Conservation (phyloP, 2,113 vertebrate genomes). For the Chloroceryle aenea region DNA sequence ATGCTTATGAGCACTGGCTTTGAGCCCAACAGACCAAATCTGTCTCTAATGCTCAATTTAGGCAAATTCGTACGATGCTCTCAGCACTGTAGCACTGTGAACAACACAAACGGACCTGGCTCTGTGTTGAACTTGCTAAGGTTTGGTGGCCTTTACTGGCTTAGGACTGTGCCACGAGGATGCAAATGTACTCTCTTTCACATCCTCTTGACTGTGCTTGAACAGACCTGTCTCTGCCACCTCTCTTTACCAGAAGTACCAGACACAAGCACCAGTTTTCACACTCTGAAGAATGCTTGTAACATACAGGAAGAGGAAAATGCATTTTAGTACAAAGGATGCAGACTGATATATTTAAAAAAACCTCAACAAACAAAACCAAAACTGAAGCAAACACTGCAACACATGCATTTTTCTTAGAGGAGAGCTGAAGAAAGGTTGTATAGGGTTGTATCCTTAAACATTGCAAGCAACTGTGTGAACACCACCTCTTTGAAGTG, state of each 20-base stretch:
- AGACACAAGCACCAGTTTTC: neutral
- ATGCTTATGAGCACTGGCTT: conserved; percentile 29
- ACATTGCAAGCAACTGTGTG: neutral
- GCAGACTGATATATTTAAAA: neutral
- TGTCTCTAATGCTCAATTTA: neutral
- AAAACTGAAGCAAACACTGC: neutral
- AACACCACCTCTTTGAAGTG: neutral
- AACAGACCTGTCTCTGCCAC: neutral
- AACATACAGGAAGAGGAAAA: neutral
- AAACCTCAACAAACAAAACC: neutral
- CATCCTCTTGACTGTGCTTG: neutral
- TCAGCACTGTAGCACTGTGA: neutral
- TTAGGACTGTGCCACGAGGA: neutral
- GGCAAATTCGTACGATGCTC: neutral
- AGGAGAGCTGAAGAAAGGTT: neutral
- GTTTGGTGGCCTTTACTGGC: neutral
- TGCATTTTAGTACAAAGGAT: neutral
- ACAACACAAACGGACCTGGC: neutral
- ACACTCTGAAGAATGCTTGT: neutral
- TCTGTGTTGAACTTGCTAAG: neutral
- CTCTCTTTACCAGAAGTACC: neutral
- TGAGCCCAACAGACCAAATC: conserved; percentile 26
- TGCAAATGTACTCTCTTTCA: neutral
- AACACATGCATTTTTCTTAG: rapidly evolving
- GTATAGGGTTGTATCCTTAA: neutral